A percentile compares a stretch with the other conserved stretches of the same genome.
Evolutionary conservation across 1,140 invertebrate species (phyloP).

Genomic region (Drosophila takahashii): DNA sequence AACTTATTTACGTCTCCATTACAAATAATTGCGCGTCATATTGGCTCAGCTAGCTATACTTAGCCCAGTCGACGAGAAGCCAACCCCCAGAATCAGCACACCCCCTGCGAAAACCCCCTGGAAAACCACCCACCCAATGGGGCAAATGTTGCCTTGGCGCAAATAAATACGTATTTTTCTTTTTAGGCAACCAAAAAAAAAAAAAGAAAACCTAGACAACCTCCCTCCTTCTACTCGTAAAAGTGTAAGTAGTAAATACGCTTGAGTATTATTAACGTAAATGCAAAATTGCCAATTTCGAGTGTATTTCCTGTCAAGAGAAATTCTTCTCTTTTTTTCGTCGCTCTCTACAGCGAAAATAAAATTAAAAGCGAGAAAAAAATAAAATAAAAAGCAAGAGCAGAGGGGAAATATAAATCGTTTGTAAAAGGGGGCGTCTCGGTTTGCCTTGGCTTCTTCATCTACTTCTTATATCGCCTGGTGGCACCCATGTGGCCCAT

Average conservation of each 20-base stretch:
- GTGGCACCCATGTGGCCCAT: conserved; percentile 67
- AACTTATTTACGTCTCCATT: conserved; percentile 84
- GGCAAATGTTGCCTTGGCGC: conserved; percentile 27
- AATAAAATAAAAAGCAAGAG: background rate
- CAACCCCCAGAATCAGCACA: conserved; percentile 15
- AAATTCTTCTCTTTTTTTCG: conserved; percentile 66
- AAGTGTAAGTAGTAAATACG: conserved; percentile 81
- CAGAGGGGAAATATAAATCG: conserved; percentile 19
- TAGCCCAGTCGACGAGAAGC: conserved; percentile 35
- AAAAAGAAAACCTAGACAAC: conserved; percentile 53
- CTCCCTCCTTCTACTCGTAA: conserved; percentile 13
- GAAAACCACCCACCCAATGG: background rate
- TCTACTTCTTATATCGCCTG: conserved; percentile 21
- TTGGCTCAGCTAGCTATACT: conserved; percentile 78
- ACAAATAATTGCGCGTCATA: conserved; percentile 84
- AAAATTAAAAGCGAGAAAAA: conserved; percentile 43
- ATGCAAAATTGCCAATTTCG: conserved; percentile 85
- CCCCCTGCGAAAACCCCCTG: background rate
- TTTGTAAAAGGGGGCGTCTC: conserved; percentile 27
- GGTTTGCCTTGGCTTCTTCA: conserved; percentile 11
- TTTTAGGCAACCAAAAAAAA: conserved; percentile 27
- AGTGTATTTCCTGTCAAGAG: conserved; percentile 85
- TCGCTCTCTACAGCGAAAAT: conserved; percentile 25
- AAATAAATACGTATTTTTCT: conserved; percentile 56
- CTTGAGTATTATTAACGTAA: conserved; percentile 85